phyloP scores from a whole-genome alignment of 1,140 invertebrate species.

The Achroia grisella region DNA sequence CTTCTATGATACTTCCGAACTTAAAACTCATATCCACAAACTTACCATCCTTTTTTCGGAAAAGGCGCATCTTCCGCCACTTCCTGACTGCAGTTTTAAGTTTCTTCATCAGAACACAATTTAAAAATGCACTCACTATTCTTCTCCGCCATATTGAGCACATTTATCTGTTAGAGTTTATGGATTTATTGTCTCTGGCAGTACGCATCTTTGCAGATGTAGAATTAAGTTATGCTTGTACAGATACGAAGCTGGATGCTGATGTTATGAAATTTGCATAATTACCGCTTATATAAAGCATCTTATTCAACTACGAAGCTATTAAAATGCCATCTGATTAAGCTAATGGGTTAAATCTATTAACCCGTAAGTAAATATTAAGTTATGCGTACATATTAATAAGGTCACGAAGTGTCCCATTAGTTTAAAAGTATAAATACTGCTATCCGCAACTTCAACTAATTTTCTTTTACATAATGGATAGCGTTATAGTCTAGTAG shows the following conservation, averaged over 20 bases:
- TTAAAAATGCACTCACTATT: slow-evolving; percentile 32
- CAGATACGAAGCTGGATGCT: neutral
- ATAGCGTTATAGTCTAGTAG: too few relatives aligned
- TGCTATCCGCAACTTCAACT: too few relatives aligned
- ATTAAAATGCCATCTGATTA: too few relatives aligned
- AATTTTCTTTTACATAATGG: too few relatives aligned
- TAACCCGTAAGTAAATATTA: too few relatives aligned
- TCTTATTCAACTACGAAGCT: too few relatives aligned
- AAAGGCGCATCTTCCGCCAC: slow-evolving; percentile 66
- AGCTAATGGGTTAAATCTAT: too few relatives aligned
- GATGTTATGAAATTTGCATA: neutral
- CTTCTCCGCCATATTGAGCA: slow-evolving; percentile 57
- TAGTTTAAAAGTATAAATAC: too few relatives aligned
- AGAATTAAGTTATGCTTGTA: neutral
- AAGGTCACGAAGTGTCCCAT: too few relatives aligned
- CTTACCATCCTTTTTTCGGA: slow-evolving; percentile 54
- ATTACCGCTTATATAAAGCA: too few relatives aligned
- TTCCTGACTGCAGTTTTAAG: slow-evolving; percentile 57
- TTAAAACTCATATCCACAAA: neutral
- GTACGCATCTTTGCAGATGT: slow-evolving; percentile 1
- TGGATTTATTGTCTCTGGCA: slow-evolving; percentile 9
- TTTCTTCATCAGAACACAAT: slow-evolving; percentile 64
- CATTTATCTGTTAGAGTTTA: slow-evolving; percentile 33
- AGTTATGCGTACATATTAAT: too few relatives aligned
- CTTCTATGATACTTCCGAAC: too few relatives aligned